Base-by-base conservation (phyloP, 35 echinoderm and acorn worm species). In the Chiridota heheva region DNA sequence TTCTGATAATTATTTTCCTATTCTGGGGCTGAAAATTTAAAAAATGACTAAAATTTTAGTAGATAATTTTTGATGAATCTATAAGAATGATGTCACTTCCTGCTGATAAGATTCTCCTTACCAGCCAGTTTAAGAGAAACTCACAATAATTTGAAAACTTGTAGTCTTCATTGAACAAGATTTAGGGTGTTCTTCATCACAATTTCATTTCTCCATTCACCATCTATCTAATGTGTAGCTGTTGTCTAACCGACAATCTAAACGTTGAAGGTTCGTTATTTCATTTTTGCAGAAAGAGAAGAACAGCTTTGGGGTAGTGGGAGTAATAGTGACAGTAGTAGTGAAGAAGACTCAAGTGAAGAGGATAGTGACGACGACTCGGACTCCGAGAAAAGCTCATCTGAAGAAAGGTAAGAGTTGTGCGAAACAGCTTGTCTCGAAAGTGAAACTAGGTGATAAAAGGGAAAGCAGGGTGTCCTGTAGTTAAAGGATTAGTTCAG, bases 261-360 rank as follows among this genome's bases (percentile, higher is more conserved):
- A 60, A 4, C 36, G 2, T 27, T 37, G 3, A 67, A 81, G 18
- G n/a, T 47, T 18, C 24, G 43, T 0, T 24, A 30, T 40, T 29
- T 28, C 67, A 22, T 2, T 47, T 17, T 43, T 71, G 36, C 38
- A 86, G 83, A 77, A 60, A 72, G 83, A 64, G 83, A 86, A 77
- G 83, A 39, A 5, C 56, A 86, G 40, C 61, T 86, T 7, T 86
- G 58, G 48, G 71, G 83, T 1, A 60, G 48, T 37, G 48, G 24
- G 27, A 49, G 51, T 43, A 45, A 78, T 12, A 42, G 42, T 33
- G 70, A 63, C 34, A 26, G 29, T 25, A 63, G 67, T 7, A 73
- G 78, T 43, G 51, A 25, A 5, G 70, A 73, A 72, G 81, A 85
- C 24, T 44, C 61, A n/a, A 71, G 77, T 30, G 49, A 58, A 34